Evolutionary conservation across 1,140 invertebrate species (phyloP).

Genomic region (Brachionus koreanus): DNA sequence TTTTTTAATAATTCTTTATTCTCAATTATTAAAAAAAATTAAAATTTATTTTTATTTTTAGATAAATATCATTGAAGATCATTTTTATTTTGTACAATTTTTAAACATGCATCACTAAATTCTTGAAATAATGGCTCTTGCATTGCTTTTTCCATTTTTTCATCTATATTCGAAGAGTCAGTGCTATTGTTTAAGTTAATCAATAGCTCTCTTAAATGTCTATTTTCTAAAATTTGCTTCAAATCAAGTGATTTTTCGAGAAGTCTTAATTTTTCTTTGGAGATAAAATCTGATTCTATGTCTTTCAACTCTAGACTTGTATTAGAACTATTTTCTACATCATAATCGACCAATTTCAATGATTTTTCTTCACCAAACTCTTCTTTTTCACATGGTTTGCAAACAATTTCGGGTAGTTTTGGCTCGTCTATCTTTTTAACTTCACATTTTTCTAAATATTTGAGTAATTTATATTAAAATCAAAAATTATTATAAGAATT

Average conservation of each 20-base stretch:
- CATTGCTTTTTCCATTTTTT: constrained; percentile 43
- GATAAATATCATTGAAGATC: constrained; percentile 3
- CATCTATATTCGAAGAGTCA: not conserved
- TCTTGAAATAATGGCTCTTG: constrained; percentile 45
- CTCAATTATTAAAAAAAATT: not conserved
- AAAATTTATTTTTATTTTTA: not conserved
- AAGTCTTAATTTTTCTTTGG: not conserved
- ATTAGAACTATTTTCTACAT: not conserved
- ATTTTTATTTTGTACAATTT: constrained; percentile 44
- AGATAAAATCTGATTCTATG: constrained; percentile 32
- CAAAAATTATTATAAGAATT: not conserved
- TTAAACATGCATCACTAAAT: constrained; percentile 39
- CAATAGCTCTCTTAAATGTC: constrained; percentile 14
- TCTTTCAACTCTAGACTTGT: not conserved
- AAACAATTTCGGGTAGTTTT: not conserved
- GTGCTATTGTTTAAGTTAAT: constrained; percentile 21
- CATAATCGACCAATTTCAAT: constrained; percentile 13
- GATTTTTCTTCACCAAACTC: not conserved
- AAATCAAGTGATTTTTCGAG: constrained; percentile 19
- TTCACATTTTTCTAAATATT: not conserved
- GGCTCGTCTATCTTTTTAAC: not conserved
- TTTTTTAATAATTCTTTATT: not conserved
- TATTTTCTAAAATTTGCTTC: constrained; percentile 24
- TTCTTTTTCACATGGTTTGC: not conserved
- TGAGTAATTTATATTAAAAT: not conserved